A percentile compares a stretch with the other conserved stretches of the same genome.
Conservation (phyloP, 2,113 vertebrate genomes). For the Pomatorhinus ruficollis region DNA sequence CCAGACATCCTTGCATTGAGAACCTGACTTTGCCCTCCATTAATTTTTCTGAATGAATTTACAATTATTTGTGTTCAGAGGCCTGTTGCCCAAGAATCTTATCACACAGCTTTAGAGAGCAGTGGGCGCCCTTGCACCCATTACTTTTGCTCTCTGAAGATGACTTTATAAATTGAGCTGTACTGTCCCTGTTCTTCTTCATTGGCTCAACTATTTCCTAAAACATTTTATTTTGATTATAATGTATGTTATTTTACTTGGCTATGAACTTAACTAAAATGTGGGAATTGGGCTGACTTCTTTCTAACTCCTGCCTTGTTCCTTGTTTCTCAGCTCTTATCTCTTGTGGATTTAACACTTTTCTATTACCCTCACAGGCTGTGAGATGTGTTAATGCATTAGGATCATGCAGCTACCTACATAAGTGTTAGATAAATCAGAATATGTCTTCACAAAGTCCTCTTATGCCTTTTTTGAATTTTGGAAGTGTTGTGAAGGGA, state of each 20-base stretch:
- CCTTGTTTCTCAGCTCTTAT: background rate
- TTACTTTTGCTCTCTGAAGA: background rate
- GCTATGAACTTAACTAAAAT: background rate
- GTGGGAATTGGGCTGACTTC: background rate
- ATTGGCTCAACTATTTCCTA: background rate
- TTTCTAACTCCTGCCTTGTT: background rate
- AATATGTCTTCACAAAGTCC: background rate
- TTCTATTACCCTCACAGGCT: background rate
- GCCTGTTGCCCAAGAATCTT: background rate
- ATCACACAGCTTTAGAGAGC: background rate
- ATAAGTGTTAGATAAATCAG: background rate
- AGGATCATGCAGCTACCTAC: background rate
- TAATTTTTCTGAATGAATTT: background rate
- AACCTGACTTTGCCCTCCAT: background rate
- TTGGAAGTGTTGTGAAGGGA: background rate
- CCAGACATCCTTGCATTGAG: background rate
- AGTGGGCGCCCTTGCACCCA: background rate
- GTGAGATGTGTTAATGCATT: background rate
- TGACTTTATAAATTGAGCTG: background rate
- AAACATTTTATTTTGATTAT: background rate
- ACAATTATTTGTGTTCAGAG: background rate
- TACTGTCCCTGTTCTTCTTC: background rate
- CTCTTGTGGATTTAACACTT: background rate
- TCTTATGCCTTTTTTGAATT: background rate
- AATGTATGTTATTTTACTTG: background rate